Percentiles rank a stretch among this genome's conserved stretches.
These are phyloP conservation scores for Hybognathus amarus DNA, from an alignment of 2,797 vertebrate genomes.

Conservation along the genomic window DNA sequence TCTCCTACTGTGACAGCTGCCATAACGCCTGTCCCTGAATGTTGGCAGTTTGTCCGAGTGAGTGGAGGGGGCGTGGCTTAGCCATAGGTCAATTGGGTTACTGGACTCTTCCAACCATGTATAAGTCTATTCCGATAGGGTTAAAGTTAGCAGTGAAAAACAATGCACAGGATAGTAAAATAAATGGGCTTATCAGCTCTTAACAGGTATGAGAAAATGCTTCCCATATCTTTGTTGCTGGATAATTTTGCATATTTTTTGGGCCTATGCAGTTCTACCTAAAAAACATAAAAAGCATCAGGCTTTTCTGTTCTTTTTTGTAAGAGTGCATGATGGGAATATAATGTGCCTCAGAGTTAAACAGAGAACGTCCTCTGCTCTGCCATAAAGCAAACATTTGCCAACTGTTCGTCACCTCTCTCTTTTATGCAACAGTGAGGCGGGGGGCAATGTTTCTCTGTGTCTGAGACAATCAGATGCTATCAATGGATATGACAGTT, in stretches of 20 bases:
- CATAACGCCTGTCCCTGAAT: too few species aligned
- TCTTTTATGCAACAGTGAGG: constrained; percentile 12
- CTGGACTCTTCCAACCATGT: not conserved
- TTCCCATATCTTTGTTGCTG: not conserved
- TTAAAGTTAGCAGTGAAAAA: not conserved
- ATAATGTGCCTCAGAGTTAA: not conserved
- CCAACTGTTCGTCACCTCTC: constrained; percentile 20
- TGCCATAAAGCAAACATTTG: constrained; percentile 6
- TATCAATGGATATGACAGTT: constrained; percentile 23
- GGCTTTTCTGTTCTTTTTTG: not conserved
- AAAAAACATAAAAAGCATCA: not conserved
- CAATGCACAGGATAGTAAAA: not conserved
- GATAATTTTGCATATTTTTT: not conserved
- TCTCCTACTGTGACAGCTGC: too few species aligned
- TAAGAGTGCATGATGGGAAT: not conserved
- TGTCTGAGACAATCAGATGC: constrained; percentile 24
- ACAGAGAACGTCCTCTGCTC: constrained; percentile 22
- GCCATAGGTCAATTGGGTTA: not conserved
- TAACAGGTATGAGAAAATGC: not conserved
- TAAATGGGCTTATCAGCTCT: not conserved
- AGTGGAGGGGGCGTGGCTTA: too few species aligned
- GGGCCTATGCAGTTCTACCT: not conserved
- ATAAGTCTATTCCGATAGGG: not conserved
- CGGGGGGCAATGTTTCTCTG: not conserved
- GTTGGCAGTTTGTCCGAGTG: too few species aligned